phyloP scores from a whole-genome alignment of 2,888 invertebrate genomes.

The Tinea semifulvella region DNA sequence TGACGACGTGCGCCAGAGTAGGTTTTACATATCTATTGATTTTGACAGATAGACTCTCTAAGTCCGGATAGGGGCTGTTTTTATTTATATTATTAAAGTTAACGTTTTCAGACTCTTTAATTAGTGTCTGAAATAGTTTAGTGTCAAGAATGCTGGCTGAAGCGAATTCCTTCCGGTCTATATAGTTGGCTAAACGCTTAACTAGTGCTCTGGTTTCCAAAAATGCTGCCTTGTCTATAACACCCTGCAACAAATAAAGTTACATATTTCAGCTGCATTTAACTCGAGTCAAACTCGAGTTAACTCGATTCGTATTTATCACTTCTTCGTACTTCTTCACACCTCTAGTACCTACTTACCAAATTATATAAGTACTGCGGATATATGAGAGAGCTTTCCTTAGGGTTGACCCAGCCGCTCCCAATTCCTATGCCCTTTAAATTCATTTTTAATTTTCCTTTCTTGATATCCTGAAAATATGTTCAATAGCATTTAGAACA shows the following conservation, averaged over 20 bases:
- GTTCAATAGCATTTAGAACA: no score
- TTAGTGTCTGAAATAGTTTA: constrained; percentile 30
- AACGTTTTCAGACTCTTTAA: constrained; percentile 28
- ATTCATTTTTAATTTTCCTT: constrained; percentile 46
- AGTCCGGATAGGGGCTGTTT: constrained; percentile 32
- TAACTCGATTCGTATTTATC: no score
- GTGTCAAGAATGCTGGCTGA: constrained; percentile 30
- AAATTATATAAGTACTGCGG: constrained; percentile 41
- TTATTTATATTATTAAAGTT: constrained; percentile 50
- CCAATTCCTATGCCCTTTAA: constrained; percentile 55
- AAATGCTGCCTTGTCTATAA: constrained; percentile 40
- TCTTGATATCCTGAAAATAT: constrained; percentile 49
- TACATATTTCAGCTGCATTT: no score
- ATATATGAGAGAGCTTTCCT: constrained; percentile 40
- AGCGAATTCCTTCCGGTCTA: constrained; percentile 32
- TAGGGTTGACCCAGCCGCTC: constrained; percentile 54
- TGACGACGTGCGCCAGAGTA: constrained; percentile 33
- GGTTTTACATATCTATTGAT: constrained; percentile 48
- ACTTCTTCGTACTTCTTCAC: no score
- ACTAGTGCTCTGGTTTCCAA: constrained; percentile 28
- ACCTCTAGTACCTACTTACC: constrained; percentile 30
- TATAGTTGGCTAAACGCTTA: constrained; percentile 29
- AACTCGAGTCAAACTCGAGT: no score
- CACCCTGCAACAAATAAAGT: no score
- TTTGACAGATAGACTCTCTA: constrained; percentile 30